Base-by-base conservation (phyloP, 2,888 invertebrate species). In the Cerastis leucographa region DNA sequence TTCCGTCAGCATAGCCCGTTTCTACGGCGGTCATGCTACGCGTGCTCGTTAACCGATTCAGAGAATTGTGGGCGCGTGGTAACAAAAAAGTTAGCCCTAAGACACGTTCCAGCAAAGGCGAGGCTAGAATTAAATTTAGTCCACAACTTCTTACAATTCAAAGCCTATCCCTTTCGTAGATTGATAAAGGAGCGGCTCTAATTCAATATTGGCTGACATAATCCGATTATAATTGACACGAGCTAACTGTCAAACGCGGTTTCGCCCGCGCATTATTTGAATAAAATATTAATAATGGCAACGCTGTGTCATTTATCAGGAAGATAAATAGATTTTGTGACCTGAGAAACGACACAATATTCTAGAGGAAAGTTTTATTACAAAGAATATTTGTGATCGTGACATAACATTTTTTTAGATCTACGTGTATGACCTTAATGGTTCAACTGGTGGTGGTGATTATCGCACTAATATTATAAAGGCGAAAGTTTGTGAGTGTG, bases 211-310 rank as follows among this genome's bases (percentile, higher is more conserved):
- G 75, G 56, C 65, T 62, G 64, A 76, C 74, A 56, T 83, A 84
- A 86, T 80, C 80, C 74, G 74, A 80, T 86, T 86, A 80, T 78
- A 86, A 83, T 85, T 78, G 85, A 73, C 77, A 59, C 73, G 77
- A 85, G 85, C 67, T 77, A 70, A 66, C 75, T 77, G 82, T 76
- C 80, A 80, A 74, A 72, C 72, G 71, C 46, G 76, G 78, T 81
- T 83, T 78, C 70, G 11, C 67, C 54, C 65, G 76, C 40, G 49
- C 68, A 85, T 74, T 80, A 85, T 76, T 83, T 59, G 78, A 83
- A 83, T 74, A 76, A 85, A 86, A 86, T 85, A 84, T 86, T 86
- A 83, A 75, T 82, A 87, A 87, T 74, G 73, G 44, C 73, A 75
- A 66, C 74, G 74, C 64, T 68, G 54, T 69, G 61, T 82, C 84